Evolutionary conservation across 2,113 vertebrate genomes (phyloP), one percentile per base, ranked within the genome.

Genomic region (Turnix velox): DNA sequence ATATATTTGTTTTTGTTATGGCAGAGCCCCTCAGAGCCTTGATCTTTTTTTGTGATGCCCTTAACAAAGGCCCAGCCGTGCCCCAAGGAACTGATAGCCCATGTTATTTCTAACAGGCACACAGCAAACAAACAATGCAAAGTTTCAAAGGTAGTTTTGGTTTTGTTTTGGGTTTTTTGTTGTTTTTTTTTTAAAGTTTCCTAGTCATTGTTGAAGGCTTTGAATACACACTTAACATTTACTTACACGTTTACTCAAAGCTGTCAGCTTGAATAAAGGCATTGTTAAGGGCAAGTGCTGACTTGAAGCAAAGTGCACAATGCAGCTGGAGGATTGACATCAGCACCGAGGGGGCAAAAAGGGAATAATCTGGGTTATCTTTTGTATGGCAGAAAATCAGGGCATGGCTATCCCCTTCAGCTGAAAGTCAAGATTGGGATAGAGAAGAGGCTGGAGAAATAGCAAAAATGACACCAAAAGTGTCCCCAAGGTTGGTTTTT

Each of bases 211-310:
- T 95, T 87, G 84, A 37, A 18, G 62, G 87, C n/a, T 93, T 93
- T 96, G 89, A 96, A 95, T 94, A 87, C 92, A 85, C 33, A 66
- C 89, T 93, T 76, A 94, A 66, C 95, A 92, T 94, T 96, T 61
- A 89, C 92, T 95, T 58, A 93, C 90, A 90, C 92, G 46, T 79
- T 96, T 93, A 94, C 92, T 74, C 19, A 89, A 73, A 89, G 89
- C 93, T 93, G 91, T 93, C 94, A 92, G 84, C 89, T 25, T 80
- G 92, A 95, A 95, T 76, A 68, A 92, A 95, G 89, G 91, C 95
- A 91, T 93, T 94, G 94, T 89, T 89, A 79, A 28, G 8, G 23
- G 81, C 86, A 83, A 95, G 92, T 69, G 92, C 83, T 88, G 84
- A 88, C 93, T 90, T 57, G 69, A 74, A 71, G 94, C 81, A 87